Percentiles rank a stretch among this genome's conserved stretches.
These are phyloP conservation scores for Genyomyrus donnyi DNA, from an alignment of 2,113 vertebrate genomes.

Conservation along the genomic window DNA sequence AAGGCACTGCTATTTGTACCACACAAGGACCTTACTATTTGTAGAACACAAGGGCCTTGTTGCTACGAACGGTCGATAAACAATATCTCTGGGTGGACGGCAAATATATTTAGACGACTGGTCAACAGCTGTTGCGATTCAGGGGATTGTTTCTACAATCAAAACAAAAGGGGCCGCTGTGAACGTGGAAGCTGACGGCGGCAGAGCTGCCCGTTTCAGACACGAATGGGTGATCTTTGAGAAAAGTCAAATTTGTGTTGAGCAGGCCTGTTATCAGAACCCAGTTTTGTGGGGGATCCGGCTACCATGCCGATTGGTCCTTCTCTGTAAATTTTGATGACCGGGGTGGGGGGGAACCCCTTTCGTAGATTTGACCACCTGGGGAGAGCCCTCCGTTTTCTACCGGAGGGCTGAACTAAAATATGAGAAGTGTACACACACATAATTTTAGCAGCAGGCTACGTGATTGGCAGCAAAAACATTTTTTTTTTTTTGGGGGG, in stretches of 20 bases:
- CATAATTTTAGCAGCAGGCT: not conserved
- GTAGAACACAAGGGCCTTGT: conserved; percentile 29
- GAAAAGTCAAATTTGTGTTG: not conserved
- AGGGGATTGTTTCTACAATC: not conserved
- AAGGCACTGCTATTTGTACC: conserved; percentile 35
- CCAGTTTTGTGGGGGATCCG: not conserved
- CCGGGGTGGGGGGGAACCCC: not conserved
- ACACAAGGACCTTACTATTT: conserved; percentile 35
- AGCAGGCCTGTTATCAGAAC: not conserved
- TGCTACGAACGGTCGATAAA: conserved; percentile 30
- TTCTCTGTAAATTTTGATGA: not conserved
- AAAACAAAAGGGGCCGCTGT: not conserved
- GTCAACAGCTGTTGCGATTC: conserved; percentile 14
- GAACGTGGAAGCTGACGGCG: not conserved
- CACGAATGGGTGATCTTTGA: not conserved
- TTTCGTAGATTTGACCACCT: not conserved
- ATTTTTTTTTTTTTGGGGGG: not conserved
- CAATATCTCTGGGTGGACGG: conserved; percentile 4
- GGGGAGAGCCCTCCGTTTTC: not conserved
- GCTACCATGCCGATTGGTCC: not conserved
- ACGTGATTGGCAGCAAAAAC: not conserved
- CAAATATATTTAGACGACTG: conserved; percentile 20
- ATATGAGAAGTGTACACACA: not conserved
- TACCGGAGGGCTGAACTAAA: not conserved
- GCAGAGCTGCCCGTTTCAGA: not conserved